Base-by-base conservation (phyloP, 1,140 invertebrate species). In the Drosophila aff. region DNA sequence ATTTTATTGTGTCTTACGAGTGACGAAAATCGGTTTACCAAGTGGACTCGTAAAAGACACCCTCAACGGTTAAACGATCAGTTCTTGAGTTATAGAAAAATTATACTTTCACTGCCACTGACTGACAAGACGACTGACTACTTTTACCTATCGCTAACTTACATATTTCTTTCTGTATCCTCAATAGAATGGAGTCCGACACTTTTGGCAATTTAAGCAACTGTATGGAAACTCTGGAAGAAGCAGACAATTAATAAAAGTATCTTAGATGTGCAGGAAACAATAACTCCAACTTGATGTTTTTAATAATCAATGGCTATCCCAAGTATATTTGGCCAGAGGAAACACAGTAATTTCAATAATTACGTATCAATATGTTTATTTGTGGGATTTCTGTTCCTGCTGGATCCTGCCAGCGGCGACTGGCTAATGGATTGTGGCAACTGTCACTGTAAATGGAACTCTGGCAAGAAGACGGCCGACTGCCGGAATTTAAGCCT, bases 391-490 rank as follows among this genome's bases (percentile, higher is more conserved):
- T 16, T 40, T 15, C 16, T 79, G 5, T 13, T 75, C 33, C 36
- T 40, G 4, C 15, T 49, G 16, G 31, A 16, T 31, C 4, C 47
- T 58, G 21, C 15, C 31, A 11, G 9, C 53, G 68, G 61, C n/a
- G 94, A 95, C 60, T 95, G 95, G 95, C 92, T 93, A 57, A 91
- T 93, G 41, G 94, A 95, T 47, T 93, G 93, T 62, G 87, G 93
- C 28, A 94, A 93, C 31, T 97, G 96, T 93, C 95, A 95, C 79
- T 97, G 96, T 86, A 95, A 95, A 71, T 97, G 96, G 96, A 94
- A 95, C 5, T 96, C 95, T 36, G 96, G 97, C 4, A 97, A 96
- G 90, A 97, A 96, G 89, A 96, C 95, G 15, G 97, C 96, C 0
- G 96, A 97, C 66, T 98, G 97, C 82, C 94, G 94, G 11, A 93